phyloP scores from a whole-genome alignment of 1,140 invertebrate species.

The Adoxophyes honmai region DNA sequence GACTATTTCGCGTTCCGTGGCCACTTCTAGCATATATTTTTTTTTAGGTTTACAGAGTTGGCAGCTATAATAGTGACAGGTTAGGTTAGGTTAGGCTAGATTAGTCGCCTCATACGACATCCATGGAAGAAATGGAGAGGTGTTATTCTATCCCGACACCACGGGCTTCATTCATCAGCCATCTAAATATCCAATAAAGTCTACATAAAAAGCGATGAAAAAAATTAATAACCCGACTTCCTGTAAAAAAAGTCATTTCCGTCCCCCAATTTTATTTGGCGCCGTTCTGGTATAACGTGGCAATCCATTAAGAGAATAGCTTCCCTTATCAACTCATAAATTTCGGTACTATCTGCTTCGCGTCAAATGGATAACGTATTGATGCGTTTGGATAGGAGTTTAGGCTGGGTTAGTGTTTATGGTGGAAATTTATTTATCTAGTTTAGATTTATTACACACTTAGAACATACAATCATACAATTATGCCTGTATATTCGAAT shows the following conservation, averaged over 20 bases:
- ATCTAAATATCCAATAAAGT: neutral
- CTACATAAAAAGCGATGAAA: neutral
- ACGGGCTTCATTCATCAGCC: neutral
- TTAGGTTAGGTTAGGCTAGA: too few species aligned
- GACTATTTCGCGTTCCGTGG: too few species aligned
- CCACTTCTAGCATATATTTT: too few species aligned
- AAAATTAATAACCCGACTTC: conserved; percentile 7
- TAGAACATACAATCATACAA: too few species aligned
- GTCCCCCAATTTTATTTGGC: conserved; percentile 9
- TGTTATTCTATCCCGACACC: too few species aligned
- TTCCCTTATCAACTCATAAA: conserved; percentile 57
- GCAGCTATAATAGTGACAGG: too few species aligned
- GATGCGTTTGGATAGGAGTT: conserved; percentile 21
- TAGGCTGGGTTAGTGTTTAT: conserved; percentile 16
- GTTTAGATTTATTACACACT: too few species aligned
- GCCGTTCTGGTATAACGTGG: conserved; percentile 12
- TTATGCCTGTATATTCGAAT: too few species aligned
- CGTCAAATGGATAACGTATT: conserved; percentile 37
- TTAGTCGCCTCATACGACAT: too few species aligned
- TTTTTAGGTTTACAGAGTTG: too few species aligned
- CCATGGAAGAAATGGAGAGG: too few species aligned
- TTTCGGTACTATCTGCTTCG: conserved; percentile 34
- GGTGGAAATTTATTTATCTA: too few species aligned
- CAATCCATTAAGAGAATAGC: conserved; percentile 52
- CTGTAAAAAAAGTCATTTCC: conserved; percentile 12